Evolutionary conservation across 1,140 invertebrate species (phyloP).

Genomic region (Drosophila malerkotliana): DNA sequence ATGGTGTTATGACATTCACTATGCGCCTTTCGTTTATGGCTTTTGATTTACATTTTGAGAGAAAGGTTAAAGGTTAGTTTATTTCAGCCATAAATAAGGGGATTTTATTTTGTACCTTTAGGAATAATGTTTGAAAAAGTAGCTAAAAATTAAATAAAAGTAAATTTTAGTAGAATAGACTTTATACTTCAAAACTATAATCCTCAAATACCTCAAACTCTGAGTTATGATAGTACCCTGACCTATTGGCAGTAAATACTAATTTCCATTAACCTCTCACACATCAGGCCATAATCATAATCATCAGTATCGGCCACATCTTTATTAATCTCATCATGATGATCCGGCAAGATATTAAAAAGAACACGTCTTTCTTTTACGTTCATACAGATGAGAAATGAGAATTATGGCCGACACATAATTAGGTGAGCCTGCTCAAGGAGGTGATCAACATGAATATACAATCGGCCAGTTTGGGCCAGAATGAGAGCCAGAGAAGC

Average conservation of each 20-base stretch:
- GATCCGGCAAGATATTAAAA: conserved; percentile 2
- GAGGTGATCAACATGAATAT: conserved; percentile 22
- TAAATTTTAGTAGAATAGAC: no score
- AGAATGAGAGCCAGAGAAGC: conserved; percentile 8
- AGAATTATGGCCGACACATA: conserved; percentile 44
- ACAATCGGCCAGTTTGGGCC: conserved; percentile 5
- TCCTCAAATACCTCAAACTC: no score
- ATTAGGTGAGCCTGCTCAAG: conserved; percentile 52
- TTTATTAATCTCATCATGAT: conserved; percentile 26
- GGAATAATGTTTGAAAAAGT: not conserved
- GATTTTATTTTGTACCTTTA: not conserved
- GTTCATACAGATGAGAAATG: conserved; percentile 36
- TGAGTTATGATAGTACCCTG: not conserved
- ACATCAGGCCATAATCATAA: conserved; percentile 3
- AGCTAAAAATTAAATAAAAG: no score
- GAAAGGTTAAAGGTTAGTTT: not conserved
- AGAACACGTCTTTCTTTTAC: conserved; percentile 1
- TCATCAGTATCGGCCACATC: conserved; percentile 3
- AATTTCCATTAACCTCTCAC: conserved; percentile 8
- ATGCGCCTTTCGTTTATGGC: conserved; percentile 2
- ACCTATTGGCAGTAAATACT: not conserved
- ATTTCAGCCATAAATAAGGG: not conserved
- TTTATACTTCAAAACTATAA: no score
- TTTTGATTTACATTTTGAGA: not conserved
- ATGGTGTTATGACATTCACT: conserved; percentile 56